phyloP scores from a whole-genome alignment of 1,140 invertebrate species.

The Protaetia brevitarsis region DNA sequence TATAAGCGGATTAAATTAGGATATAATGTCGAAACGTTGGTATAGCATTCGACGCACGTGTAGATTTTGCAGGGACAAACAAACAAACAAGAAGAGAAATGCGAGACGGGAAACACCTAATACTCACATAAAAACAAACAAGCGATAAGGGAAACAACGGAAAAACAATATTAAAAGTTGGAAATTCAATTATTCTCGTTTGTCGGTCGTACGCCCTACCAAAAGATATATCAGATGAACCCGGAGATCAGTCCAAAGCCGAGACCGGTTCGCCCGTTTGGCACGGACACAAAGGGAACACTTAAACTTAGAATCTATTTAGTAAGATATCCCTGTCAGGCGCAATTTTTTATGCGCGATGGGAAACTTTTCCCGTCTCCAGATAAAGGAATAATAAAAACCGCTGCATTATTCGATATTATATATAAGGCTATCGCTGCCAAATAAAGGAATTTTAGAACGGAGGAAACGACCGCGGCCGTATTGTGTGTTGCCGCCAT shows the following conservation, averaged over 20 bases:
- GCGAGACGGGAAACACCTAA: background rate
- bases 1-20: too few relatives aligned
- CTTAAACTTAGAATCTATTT: slow-evolving; percentile 37
- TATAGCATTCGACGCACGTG: background rate
- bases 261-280: slow-evolving; percentile 24
- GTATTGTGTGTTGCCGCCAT: background rate
- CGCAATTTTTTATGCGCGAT: slow-evolving; percentile 34
- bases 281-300: slow-evolving; percentile 34
- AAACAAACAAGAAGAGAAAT: slow-evolving; percentile 5
- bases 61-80: background rate
- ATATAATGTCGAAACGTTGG: too few relatives aligned
- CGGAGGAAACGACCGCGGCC: background rate
- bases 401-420: slow-evolving; percentile 19
- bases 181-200: slow-evolving; percentile 15
- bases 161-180: slow-evolving; percentile 16
- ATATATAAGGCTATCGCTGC: slow-evolving; percentile 7
- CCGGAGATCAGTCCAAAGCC: slow-evolving; percentile 17
- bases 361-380: slow-evolving; percentile 29
- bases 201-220: slow-evolving; percentile 2
- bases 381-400: slow-evolving; percentile 25
- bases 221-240: slow-evolving; percentile 18
- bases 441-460: background rate
- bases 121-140: background rate
- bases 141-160: background rate
- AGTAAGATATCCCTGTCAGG: slow-evolving; percentile 33